Evolutionary conservation across 1,140 invertebrate genomes (phyloP).

Genomic region (Eumaeus atala): DNA sequence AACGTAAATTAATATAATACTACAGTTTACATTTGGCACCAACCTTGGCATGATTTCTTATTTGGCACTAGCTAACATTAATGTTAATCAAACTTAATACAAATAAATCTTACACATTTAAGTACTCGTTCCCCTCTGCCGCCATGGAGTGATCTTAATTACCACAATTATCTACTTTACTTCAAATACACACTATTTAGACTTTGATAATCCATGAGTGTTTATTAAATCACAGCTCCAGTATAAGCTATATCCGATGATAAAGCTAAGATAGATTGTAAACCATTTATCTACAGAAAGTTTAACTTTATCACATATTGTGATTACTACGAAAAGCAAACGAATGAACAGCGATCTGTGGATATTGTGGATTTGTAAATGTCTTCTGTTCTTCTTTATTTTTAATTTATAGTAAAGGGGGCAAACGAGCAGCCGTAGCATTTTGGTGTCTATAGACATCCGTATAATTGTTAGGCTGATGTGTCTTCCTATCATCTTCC

Average conservation of each 20-base stretch:
- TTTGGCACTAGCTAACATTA: background rate
- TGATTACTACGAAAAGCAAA: too few species aligned
- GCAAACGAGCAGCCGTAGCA: too few species aligned
- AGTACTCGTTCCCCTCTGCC: background rate
- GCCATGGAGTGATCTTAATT: background rate
- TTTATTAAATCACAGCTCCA: conserved; percentile 1
- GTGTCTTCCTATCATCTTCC: too few species aligned
- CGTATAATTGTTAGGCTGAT: too few species aligned
- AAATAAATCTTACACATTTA: conserved; percentile 1
- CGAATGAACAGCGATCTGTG: too few species aligned
- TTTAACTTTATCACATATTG: too few species aligned
- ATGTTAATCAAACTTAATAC: background rate
- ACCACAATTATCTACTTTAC: background rate
- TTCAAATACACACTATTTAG: background rate
- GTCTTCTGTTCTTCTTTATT: too few species aligned
- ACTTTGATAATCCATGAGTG: background rate
- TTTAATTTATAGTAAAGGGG: too few species aligned
- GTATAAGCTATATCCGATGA: background rate
- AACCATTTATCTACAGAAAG: too few species aligned
- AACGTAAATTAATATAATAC: background rate
- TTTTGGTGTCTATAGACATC: too few species aligned
- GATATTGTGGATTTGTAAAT: too few species aligned
- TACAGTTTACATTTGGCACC: background rate
- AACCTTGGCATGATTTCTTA: conserved; percentile 1
- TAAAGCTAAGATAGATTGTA: background rate